Evolutionary conservation across 2,797 vertebrate genomes (phyloP), one percentile per base, ranked within the genome.

Genomic region (Odontamblyopus lacepedii): DNA sequence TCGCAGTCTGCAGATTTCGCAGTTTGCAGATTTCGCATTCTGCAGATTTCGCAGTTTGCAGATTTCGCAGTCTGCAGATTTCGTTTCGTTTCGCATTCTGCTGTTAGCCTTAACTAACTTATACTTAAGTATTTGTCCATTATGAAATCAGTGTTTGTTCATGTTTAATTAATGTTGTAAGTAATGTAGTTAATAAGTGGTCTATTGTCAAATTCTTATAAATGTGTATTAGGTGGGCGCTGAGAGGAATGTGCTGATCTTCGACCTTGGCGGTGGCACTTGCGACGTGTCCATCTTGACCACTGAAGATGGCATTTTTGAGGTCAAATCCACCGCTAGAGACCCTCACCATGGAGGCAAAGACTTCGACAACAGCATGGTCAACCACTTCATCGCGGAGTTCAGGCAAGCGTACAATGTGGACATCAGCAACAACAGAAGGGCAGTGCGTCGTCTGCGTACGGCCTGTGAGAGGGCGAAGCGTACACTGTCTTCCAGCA

Each of bases 281-380:
- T 97, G 96, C 2, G 96, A 97, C 0, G 95, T 97, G 29, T 97
- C 96, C 48, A 95, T 97, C 76, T 85, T 96, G 77, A 96, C 95
- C 51, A 96, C 96, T 5, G 95, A 96, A 59, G 95, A 96, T 69
- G 96, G 95, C 0, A 96, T 96, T 70, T 97, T 97, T 83, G 95
- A 96, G 73, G 95, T 96, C 15, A 95, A 96, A 78, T 95, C 95
- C 32, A 96, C 94, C 0, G 96, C 95, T 29, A 95, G 95, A 51
- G 95, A 96, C 71, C 95, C 95, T 61, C 95, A 95, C 82, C 92
- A 96, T 66, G 95, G 95, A 2, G 95, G 95, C 0, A 95, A 96
- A 87, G 95, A 96, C 76, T 96, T 96, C 12, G 95, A 96, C 85
- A 96, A 92, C 87, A 92, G 95, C 69, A 93, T 96, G 95, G 95